Evolutionary conservation across 2,797 vertebrate genomes (phyloP), one percentile per base, ranked within the genome.

Genomic region (Leucoraja ocellata): DNA sequence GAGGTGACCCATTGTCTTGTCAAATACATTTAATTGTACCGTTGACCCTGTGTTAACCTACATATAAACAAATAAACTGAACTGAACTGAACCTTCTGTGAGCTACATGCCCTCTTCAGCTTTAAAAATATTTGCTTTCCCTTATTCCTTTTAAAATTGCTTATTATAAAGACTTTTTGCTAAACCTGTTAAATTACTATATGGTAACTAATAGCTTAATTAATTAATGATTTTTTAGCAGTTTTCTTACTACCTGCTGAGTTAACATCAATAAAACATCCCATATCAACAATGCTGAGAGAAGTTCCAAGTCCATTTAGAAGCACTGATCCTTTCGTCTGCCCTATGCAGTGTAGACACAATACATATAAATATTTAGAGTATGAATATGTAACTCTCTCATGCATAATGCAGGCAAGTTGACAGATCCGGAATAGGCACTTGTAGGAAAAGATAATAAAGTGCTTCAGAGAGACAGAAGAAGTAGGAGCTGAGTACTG

Each of bases 371-470:
- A 92, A 92, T 92, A 92, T 92, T 92, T 92, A 92, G 90, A 92
- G 36, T 92, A 92, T 92, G 90, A 92, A 92, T 92, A 92, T 92
- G 71, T 92, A 76, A 92, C 90, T 92, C 90, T 16, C 90, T 92
- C 90, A 92, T 25, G 46, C 90, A 92, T 92, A 76, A 92, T 54
- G 25, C 71, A 92, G 90, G 90, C 39, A 54, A 74, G 95, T 95
- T 97, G 97, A 97, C 97, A 97, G 96, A 94, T 96, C 95, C 96
- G 96, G 97, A 96, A 93, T 93, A 96, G 95, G 95, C 96, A 95
- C 95, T 97, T 96, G 96, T 96, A 95, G 96, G 97, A 97, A 97
- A 97, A 96, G 97, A 97, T 97, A 97, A 97, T 97, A 97, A 97
- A 97, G 96, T 96, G 96, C 97, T 97, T 97, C 95, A 97, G 95